Conservation (phyloP, 1,140 invertebrate species). For the Atta colombica region DNA sequence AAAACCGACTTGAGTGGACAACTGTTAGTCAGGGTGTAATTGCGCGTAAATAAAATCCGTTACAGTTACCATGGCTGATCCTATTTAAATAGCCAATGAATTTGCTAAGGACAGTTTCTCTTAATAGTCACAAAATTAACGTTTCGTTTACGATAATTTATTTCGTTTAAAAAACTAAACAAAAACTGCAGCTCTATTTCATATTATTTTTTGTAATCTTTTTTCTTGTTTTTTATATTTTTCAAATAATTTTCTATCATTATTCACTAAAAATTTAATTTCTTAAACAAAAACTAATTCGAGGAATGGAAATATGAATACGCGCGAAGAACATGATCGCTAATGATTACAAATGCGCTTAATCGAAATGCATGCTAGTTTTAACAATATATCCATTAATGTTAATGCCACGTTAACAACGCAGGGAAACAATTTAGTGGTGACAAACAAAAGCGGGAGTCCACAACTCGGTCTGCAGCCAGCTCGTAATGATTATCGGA, state of each 20-base stretch:
- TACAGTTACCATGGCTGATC: slow-evolving; percentile 34
- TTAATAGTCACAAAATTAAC: slow-evolving; percentile 41
- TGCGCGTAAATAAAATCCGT: slow-evolving; percentile 75
- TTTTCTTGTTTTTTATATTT: not conserved
- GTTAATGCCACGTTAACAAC: slow-evolving; percentile 81
- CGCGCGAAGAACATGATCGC: not conserved
- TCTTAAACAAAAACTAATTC: slow-evolving; percentile 14
- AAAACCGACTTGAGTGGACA: slow-evolving; percentile 43
- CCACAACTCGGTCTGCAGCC: slow-evolving; percentile 33
- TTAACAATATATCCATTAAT: slow-evolving; percentile 85
- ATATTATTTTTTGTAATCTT: not conserved
- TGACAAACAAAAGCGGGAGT: slow-evolving; percentile 76
- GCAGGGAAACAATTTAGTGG: slow-evolving; percentile 76
- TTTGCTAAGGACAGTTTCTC: slow-evolving; percentile 11
- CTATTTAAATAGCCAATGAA: slow-evolving; percentile 55
- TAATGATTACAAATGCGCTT: slow-evolving; percentile 81
- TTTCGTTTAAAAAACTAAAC: not conserved
- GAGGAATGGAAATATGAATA: slow-evolving; percentile 7
- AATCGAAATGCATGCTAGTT: slow-evolving; percentile 82
- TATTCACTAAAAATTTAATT: not conserved
- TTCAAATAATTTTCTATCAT: not conserved
- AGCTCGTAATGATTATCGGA: slow-evolving; percentile 80
- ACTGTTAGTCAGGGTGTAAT: slow-evolving; percentile 75
- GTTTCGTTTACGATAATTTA: slow-evolving; percentile 8
- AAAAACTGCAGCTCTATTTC: not conserved